phyloP scores from a whole-genome alignment of 2,888 invertebrate genomes.

The Pomacea canaliculata region DNA sequence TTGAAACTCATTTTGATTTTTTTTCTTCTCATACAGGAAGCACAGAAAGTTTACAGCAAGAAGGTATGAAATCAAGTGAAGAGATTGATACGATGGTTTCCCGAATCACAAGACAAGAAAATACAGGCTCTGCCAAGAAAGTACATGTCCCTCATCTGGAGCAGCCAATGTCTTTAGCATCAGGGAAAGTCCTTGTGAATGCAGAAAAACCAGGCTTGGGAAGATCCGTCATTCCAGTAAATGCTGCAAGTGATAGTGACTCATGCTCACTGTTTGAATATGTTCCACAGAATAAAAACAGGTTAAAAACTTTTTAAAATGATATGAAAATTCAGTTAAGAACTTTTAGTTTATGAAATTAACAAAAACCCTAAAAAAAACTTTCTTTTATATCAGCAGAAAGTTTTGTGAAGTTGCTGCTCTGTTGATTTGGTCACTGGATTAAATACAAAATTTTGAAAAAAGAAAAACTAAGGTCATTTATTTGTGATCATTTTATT shows the following conservation, averaged over 20 bases:
- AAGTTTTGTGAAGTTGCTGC: no score
- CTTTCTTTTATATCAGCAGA: no score
- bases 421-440: no score
- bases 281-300: slow-evolving; percentile 27
- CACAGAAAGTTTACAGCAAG: no score
- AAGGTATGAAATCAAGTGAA: not conserved
- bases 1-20: no score
- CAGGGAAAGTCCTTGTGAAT: slow-evolving; percentile 19
- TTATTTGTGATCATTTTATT: no score
- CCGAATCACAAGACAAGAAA: not conserved
- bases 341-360: no score
- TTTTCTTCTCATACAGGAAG: no score
- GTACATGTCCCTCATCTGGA: slow-evolving; percentile 14
- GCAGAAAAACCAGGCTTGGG: not conserved
- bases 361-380: no score
- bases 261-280: slow-evolving; percentile 47
- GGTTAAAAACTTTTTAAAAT: slow-evolving; percentile 7
- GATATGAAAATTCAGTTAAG: no score
- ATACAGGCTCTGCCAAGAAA: not conserved
- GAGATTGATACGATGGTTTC: slow-evolving; percentile 11
- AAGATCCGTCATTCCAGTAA: slow-evolving; percentile 7
- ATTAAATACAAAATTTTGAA: no score
- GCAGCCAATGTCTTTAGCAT: slow-evolving; percentile 45
- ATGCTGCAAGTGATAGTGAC: slow-evolving; percentile 39
- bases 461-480: no score